Base-by-base conservation (phyloP, 2,888 invertebrate species). In the Ceraclea dissimilis region DNA sequence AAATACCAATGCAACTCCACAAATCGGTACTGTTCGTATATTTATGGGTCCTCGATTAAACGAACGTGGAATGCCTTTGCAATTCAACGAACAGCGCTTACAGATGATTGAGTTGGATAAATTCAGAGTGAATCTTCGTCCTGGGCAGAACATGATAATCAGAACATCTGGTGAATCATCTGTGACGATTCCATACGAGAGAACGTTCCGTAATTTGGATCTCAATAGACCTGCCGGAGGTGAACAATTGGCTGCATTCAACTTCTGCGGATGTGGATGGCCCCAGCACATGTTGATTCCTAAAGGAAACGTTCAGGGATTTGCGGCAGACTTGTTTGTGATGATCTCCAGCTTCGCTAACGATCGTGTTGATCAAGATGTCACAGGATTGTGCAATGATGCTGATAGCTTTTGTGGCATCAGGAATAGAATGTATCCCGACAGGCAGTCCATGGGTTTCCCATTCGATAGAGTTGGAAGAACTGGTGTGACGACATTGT, bases 141-240 rank as follows among this genome's bases (percentile, higher is more conserved):
- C 84, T 1, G 89, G 89, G 2, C 72, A 73, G 60, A 89, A 86
- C 67, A 80, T 78, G 0, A 76, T 92, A 51, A 78, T 77, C 0
- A 83, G 87, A 13, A 70, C 72, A 21, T 90, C 90, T 4, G 68
- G 71, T 0, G 83, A 88, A 51, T 91, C 92, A 0, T 84, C 88
- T 0, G 84, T 93, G 11, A 91, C 90, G 10, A 88, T 90, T 66
- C 90, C 90, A 0, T 90, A 86, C 68, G 90, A 89, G 68, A 78
- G 85, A 56, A 90, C 88, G 1, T 93, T 90, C 83, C 80, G 87
- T 8, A 81, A 84, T 67, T 68, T 86, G 64, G 85, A 86, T 63
- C 66, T 68, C 1, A 75, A 71, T 52, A 76, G 87, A 0, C 85
- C 87, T 0, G 63, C 69, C 16, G 79, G 75, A 0, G 79, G 79